Conservation (phyloP, 1,140 invertebrate genomes). For the Drosophila suzukii region DNA sequence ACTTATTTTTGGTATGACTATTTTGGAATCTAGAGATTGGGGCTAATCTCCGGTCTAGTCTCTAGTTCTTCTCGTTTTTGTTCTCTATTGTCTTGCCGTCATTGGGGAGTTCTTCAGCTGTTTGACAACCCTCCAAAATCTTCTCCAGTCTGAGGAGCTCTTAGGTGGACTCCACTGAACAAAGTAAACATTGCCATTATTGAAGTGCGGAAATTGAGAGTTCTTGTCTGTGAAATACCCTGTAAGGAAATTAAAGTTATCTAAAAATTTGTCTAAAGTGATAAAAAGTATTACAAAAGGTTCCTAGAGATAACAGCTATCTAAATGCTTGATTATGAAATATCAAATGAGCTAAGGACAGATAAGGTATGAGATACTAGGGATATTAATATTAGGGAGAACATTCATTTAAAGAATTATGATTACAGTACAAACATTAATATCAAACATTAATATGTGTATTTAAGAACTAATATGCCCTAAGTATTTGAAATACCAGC, state of each 20-base stretch:
- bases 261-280: background rate
- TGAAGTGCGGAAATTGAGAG: slow-evolving; percentile 21
- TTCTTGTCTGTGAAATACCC: slow-evolving; percentile 6
- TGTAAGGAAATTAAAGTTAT: slow-evolving; percentile 11
- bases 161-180: slow-evolving; percentile 25
- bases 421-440: too few species aligned
- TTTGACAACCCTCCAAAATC: slow-evolving; percentile 28
- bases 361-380: too few species aligned
- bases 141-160: slow-evolving; percentile 13
- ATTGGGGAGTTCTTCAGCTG: slow-evolving; percentile 24
- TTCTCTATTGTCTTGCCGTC: slow-evolving; percentile 21
- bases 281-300: background rate
- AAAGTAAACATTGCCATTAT: slow-evolving; percentile 25
- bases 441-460: too few species aligned
- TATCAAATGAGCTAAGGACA: background rate
- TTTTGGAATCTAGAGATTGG: slow-evolving; percentile 21
- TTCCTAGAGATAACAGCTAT: background rate
- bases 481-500: too few species aligned
- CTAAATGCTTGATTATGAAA: background rate
- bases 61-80: background rate
- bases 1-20: slow-evolving; percentile 34
- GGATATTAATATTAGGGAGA: too few species aligned
- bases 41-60: slow-evolving; percentile 8
- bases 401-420: too few species aligned
- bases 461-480: background rate